Percentiles rank a stretch among this genome's conserved stretches.
Conservation (phyloP, 2,888 invertebrate species). For the Tetranychus piercei region DNA sequence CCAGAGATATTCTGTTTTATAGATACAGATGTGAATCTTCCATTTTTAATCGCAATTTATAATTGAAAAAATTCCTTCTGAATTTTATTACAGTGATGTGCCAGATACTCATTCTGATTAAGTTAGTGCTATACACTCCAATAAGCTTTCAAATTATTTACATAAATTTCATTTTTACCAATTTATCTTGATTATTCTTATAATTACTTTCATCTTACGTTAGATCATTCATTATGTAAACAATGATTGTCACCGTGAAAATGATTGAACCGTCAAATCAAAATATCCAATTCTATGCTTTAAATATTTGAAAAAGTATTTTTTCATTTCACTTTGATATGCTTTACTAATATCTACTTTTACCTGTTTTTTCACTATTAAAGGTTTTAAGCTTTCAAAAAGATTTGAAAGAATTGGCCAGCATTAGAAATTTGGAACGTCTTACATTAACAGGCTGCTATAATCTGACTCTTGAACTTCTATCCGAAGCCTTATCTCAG, state of each 20-base stretch:
- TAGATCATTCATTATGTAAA: not conserved
- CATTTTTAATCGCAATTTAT: too few species aligned
- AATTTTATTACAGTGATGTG: too few species aligned
- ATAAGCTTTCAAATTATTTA: not conserved
- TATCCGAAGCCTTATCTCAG: constrained; percentile 56
- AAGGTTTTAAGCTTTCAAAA: constrained; percentile 69
- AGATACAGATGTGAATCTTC: too few species aligned
- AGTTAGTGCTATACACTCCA: not conserved
- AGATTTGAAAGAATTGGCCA: constrained; percentile 63
- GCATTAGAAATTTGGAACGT: constrained; percentile 63
- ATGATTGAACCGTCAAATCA: not conserved
- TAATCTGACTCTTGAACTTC: constrained; percentile 67
- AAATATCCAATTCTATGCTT: not conserved
- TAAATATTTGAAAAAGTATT: not conserved
- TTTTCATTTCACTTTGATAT: not conserved
- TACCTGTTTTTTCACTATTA: constrained; percentile 42
- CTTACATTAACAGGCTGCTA: constrained; percentile 80
- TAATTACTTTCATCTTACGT: not conserved
- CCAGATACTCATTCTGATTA: not conserved
- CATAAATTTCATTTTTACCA: not conserved
- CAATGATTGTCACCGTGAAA: not conserved
- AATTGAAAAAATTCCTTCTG: too few species aligned
- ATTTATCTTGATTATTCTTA: not conserved
- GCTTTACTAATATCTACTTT: not conserved
- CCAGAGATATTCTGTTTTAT: too few species aligned